Evolutionary conservation across 2,113 vertebrate species (phyloP), one percentile per base, ranked within the genome.

Genomic region (Tupaia tana): DNA sequence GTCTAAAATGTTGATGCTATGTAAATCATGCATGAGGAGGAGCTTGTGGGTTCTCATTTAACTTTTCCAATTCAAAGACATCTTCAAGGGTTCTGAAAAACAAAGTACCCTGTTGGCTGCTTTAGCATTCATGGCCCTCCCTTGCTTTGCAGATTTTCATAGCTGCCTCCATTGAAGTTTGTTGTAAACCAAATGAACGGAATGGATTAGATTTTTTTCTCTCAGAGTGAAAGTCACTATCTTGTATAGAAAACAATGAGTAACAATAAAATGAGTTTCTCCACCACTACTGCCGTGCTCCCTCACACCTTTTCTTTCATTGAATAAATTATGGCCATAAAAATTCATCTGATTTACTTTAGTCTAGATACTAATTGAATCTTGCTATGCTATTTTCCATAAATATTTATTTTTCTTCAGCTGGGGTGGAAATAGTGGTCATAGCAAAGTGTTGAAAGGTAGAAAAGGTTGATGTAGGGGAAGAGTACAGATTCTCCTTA

Each of bases 161-260:
- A 85, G 56, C 10, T 31, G 24, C 2, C 25, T 75, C 14, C 12
- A 1, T 6, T 52, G 61, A 90, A 89, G 59, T 92, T 71, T 66
- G 34, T 31, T 67, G 25, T 29, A 59, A 3, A 54, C 86, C 78
- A 83, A 69, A 89, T 67, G 63, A 90, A 85, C 61, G 25, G 20
- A 92, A 58, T 90, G 16, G 7, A 29, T 80, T 22, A 96, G 34
- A 22, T 80, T 58, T 83, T 82, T 75, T 91, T 90, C 11, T 84
- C 31, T 13, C 22, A 59, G 43, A 91, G 6, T 81, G 52, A 74
- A 8, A 81, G 22, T 63, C 82, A 66, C 81, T 87, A 9, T 31
- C 7, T 63, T 66, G n/a, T 52, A 16, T 2, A 86, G 31, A 96
- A 29, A 75, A 88, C 66, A 61, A 19, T 89, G 34, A 73, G 34